Base-by-base conservation (phyloP, 1,140 invertebrate genomes). In the Drosophila asahinai region DNA sequence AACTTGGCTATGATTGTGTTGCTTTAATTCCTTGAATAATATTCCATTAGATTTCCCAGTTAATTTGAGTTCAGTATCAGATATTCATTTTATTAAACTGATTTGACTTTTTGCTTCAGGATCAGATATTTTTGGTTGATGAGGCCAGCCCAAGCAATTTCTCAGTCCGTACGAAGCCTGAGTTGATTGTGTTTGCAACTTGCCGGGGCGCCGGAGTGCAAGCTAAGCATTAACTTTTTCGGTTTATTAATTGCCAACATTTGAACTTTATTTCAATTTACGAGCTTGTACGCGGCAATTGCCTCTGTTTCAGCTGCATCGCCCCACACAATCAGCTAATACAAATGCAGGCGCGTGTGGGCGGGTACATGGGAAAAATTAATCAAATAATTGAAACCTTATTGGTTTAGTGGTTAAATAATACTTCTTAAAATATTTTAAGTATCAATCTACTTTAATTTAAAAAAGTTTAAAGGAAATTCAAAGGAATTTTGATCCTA, bases 261-360 rank as follows among this genome's bases (percentile, higher is more conserved):
- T 87, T 87, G 84, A 87, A 87, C 84, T 89, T 87, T 89, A 89
- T 89, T 87, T 87, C 84, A 89, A 87, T 87, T 87, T 87, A 87
- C 84, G 84, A 89, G 84, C 77, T 74, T 72, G 63, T 81, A 71
- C 52, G 72, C 83, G 51, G 67, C 71, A 83, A 87, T 65, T 67
- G 77, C 72, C 64, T 52, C 64, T 58, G 73, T 60, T 59, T 52
- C 66, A 77, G 30, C 61, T 45, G 52, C 65, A 71, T 42, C 12
- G 49, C 71, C 65, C 64, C 45, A 61, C 49, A 63, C 81, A 83
- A 82, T 77, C 58, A 73, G 83, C 72, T 83, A 87, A 87, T 83
- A 78, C 48, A 59, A 77, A 68, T 67, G 49, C 43, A 60, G 43
- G 17, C 43, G 43, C 43, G 15, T 25, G 33, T 7, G 14, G 25